phyloP scores from a whole-genome alignment of 2,888 invertebrate species.

The Eupithecia tripunctaria region DNA sequence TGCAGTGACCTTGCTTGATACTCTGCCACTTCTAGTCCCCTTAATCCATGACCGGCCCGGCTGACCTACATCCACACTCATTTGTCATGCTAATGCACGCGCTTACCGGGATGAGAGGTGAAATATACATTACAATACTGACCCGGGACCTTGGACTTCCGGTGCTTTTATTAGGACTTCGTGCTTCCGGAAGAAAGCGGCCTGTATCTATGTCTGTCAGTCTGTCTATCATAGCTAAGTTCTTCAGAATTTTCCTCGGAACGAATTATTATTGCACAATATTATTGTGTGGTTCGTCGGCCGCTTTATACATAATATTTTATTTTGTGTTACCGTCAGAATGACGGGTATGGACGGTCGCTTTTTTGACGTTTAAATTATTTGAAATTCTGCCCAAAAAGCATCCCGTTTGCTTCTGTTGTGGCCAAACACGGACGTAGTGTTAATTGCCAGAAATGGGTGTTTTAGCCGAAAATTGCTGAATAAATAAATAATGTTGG shows the following conservation, averaged over 20 bases:
- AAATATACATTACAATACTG: slow-evolving; percentile 18
- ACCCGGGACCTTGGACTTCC: slow-evolving; percentile 11
- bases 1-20: neutral
- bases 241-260: no score
- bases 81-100: slow-evolving; percentile 54
- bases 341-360: no score
- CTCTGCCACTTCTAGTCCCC: neutral
- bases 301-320: no score
- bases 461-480: no score
- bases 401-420: neutral
- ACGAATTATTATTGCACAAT: no score
- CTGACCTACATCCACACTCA: slow-evolving; percentile 50
- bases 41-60: neutral
- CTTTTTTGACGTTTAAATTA: no score
- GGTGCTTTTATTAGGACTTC: neutral
- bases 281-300: no score
- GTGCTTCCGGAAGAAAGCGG: no score
- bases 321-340: no score
- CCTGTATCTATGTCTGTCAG: no score
- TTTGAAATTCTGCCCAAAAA: no score
- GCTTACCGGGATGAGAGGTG: slow-evolving; percentile 44
- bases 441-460: neutral
- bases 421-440: neutral
- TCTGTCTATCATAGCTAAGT: neutral
- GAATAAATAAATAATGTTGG: no score